These are phyloP conservation scores for Isaurus tuberculatus DNA, from an alignment of 92 coral and sea anemone genomes.

Conservation along the genomic window DNA sequence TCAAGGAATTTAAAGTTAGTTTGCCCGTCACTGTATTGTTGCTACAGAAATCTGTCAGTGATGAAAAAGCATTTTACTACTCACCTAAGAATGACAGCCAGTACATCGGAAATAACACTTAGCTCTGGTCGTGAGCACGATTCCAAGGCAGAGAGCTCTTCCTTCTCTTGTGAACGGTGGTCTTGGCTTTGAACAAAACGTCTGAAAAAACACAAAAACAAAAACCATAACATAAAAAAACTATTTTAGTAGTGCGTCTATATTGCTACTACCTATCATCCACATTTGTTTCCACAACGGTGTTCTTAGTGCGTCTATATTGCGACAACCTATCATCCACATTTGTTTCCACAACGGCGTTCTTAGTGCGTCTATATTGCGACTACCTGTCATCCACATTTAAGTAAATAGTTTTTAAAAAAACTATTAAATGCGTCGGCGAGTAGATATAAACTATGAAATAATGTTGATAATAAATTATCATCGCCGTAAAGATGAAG, in stretches of 20 bases:
- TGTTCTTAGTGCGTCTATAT: no score
- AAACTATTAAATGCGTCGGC: no score
- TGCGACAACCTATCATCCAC: neutral
- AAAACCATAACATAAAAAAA: neutral
- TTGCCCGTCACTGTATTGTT: no score
- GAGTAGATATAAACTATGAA: no score
- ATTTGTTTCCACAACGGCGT: neutral
- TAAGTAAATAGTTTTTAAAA: no score
- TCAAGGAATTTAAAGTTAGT: no score
- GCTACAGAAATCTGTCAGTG: no score
- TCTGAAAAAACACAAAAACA: conserved; percentile 39
- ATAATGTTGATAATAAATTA: no score
- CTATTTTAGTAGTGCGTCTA: neutral
- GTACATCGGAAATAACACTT: conserved; percentile 77
- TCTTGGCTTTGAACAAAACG: conserved; percentile 81
- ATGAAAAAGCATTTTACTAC: neutral
- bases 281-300: no score
- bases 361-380: neutral
- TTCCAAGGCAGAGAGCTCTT: conserved; percentile 76
- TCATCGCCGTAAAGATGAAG: no score
- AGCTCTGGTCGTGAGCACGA: conserved; percentile 82
- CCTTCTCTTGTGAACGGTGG: conserved; percentile 51
- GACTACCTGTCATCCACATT: no score
- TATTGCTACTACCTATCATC: neutral
- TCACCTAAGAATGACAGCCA: conserved; percentile 94